A percentile compares a stretch with the other conserved stretches of the same genome.
These are phyloP conservation scores for Aricia artaxerxes DNA, from an alignment of 2,888 invertebrate genomes.

Conservation along the genomic window DNA sequence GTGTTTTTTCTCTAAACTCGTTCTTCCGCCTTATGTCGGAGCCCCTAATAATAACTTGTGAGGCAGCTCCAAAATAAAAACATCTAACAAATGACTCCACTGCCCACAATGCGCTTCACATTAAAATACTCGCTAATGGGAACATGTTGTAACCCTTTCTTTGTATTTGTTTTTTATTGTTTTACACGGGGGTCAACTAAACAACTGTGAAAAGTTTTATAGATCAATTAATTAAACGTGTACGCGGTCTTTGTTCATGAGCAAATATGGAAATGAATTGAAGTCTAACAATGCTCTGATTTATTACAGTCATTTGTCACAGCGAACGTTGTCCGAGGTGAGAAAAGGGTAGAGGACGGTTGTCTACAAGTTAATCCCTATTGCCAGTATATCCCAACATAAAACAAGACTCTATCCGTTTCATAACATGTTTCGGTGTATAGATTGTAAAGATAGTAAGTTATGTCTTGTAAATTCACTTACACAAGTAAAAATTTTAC, in stretches of 20 bases:
- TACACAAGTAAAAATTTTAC: too few species aligned
- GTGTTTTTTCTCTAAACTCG: conserved; percentile 31
- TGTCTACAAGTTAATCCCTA: conserved; percentile 35
- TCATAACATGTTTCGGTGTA: conserved; percentile 1
- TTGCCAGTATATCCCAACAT: conserved; percentile 33
- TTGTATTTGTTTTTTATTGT: conserved; percentile 69
- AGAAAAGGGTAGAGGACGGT: conserved; percentile 50
- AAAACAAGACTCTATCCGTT: conserved; percentile 10
- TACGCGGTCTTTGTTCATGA: conserved; percentile 75
- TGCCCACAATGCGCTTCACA: conserved; percentile 65
- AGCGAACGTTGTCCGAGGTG: conserved; percentile 65
- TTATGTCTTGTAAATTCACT: background rate
- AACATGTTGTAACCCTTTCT: conserved; percentile 75
- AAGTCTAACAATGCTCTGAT: conserved; percentile 72
- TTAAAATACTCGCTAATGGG: conserved; percentile 70
- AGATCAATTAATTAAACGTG: conserved; percentile 80
- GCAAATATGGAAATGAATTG: conserved; percentile 75
- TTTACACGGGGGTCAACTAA: conserved; percentile 74
- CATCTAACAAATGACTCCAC: conserved; percentile 68
- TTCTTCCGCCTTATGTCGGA: conserved; percentile 29
- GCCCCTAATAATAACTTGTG: conserved; percentile 49
- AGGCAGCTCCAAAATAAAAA: conserved; percentile 64
- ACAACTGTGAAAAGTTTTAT: conserved; percentile 73
- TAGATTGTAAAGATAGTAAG: background rate
- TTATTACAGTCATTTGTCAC: conserved; percentile 59